Evolutionary conservation across 2,113 vertebrate genomes (phyloP).

Genomic region (Gobio gobio): DNA sequence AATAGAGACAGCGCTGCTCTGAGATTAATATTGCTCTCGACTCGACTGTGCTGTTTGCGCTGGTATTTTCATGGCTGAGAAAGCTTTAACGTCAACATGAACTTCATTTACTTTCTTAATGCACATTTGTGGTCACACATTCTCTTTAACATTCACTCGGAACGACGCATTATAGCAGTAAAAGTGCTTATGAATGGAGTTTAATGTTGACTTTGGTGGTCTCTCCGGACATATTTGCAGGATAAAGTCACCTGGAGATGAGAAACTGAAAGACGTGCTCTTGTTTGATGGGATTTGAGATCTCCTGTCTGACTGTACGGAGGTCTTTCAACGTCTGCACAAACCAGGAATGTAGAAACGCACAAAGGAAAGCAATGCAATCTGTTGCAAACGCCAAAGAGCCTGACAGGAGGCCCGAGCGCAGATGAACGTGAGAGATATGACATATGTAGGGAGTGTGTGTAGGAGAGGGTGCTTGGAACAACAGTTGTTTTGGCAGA

Average conservation of each 20-base stretch:
- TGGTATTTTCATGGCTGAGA: not conserved
- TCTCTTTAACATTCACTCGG: not conserved
- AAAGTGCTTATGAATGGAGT: not conserved
- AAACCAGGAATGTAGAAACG: not conserved
- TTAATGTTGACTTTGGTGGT: conserved; percentile 2
- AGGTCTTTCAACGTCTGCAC: not conserved
- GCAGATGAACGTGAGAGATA: not conserved
- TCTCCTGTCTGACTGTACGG: not conserved
- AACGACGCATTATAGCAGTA: not conserved
- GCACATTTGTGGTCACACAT: not conserved
- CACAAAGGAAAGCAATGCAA: not conserved
- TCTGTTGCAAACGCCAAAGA: conserved; percentile 10
- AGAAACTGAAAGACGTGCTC: no score
- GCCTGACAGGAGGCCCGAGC: not conserved
- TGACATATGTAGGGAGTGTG: not conserved
- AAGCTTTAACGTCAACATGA: conserved; percentile 16
- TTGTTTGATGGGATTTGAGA: no score
- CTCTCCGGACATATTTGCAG: not conserved
- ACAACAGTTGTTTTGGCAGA: conserved; percentile 35
- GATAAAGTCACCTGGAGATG: not conserved
- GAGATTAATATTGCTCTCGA: not conserved
- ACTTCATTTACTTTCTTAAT: not conserved
- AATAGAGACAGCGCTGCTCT: not conserved
- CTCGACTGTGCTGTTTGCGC: not conserved
- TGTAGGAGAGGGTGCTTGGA: not conserved